Evolutionary conservation across 2,888 invertebrate genomes (phyloP).

Genomic region (Physocephala rufipes): DNA sequence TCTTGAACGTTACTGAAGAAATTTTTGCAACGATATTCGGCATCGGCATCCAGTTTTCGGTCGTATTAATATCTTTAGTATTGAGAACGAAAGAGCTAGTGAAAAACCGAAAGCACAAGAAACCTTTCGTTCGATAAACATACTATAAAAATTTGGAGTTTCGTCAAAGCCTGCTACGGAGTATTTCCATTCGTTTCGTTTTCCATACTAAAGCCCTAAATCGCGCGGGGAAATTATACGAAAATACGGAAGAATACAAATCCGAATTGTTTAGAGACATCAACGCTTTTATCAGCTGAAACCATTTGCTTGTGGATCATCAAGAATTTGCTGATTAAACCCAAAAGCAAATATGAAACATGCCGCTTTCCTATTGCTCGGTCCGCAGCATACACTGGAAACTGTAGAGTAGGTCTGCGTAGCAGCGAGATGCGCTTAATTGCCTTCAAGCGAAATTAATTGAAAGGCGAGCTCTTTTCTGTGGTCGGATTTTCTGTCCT

Average conservation of each 20-base stretch:
- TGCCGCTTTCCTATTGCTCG: constrained; percentile 14
- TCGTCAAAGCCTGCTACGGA: too few relatives aligned
- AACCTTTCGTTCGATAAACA: neutral
- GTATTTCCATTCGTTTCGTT: too few relatives aligned
- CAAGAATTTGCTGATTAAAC: constrained; percentile 32
- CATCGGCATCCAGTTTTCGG: too few relatives aligned
- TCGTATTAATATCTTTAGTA: too few relatives aligned
- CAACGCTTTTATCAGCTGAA: constrained; percentile 30
- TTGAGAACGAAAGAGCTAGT: too few relatives aligned
- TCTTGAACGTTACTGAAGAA: too few relatives aligned
- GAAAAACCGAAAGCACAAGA: neutral
- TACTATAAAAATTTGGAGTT: too few relatives aligned
- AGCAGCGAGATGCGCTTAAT: constrained; percentile 50
- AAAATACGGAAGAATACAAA: constrained; percentile 4
- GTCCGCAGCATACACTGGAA: neutral
- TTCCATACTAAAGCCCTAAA: constrained; percentile 7
- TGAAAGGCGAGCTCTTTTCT: constrained; percentile 47
- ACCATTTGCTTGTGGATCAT: constrained; percentile 6
- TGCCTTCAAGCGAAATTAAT: constrained; percentile 59
- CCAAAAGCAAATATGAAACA: constrained; percentile 19
- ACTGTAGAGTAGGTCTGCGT: constrained; percentile 3
- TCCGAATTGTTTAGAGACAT: constrained; percentile 24
- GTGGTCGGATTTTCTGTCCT: constrained; percentile 32
- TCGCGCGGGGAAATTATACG: neutral
- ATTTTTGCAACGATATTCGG: too few relatives aligned